Evolutionary conservation across 2,113 vertebrate species (phyloP), one percentile per base, ranked within the genome.

Genomic region (Pelmatolapia mariae): DNA sequence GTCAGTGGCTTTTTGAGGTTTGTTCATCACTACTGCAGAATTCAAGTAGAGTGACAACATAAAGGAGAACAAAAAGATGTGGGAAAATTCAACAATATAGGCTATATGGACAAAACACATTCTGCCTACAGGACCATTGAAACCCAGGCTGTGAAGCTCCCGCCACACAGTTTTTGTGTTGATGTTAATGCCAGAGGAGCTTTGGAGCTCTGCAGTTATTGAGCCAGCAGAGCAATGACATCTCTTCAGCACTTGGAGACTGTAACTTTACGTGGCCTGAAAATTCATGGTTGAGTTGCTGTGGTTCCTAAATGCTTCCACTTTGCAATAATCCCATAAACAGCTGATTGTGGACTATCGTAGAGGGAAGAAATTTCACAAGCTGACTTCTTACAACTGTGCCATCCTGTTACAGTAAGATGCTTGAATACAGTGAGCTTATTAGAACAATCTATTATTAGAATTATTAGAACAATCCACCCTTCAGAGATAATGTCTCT

Each of bases 1-100:
- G 90, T 92, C 86, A 91, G 86, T 87, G 63, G 83, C 81, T 83
- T 80, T 80, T 88, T 6, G 2, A 59, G 16, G 59, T 85, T 81
- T 90, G 80, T 80, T 80, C 57, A 36, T 89, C 50, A 61, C 53
- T 83, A 4, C 36, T 22, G 33, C 43, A 80, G 82, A 92, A 50
- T 52, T 52, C 26, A 78, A 78, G 5, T n/a, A 52, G 36, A 71
- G 18, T 66, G 8, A 57, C 12, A 13, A 40, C 19, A 19, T 84
- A 56, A 82, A 18, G 43, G 45, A 19, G 36, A 52, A 29, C 36
- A 8, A 29, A 52, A 56, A 66, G 13, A 78, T 5, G 71, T 76
- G 71, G 43, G 4, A 19, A 80, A 36, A 19, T 53, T 43, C 7
- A 13, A 29, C 45, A 19, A 31, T 31, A 19, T 50, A 31, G 3